Conservation (phyloP, 1,140 invertebrate genomes). For the Neoseiulus cucumeris region DNA sequence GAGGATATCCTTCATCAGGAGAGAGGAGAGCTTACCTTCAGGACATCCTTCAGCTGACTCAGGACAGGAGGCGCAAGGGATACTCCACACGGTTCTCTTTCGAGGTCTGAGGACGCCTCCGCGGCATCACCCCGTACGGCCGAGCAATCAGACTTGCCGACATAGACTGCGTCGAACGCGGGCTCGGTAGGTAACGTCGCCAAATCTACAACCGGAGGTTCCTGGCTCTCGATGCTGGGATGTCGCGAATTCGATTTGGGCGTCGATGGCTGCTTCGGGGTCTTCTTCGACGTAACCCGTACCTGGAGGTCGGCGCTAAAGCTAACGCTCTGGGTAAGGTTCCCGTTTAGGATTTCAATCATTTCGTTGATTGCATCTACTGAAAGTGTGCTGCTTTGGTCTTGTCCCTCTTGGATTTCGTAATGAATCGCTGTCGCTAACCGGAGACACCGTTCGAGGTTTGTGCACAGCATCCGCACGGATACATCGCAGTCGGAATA, state of each 20-base stretch:
- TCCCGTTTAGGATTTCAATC: slow-evolving; percentile 7
- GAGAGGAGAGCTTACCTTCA: not conserved
- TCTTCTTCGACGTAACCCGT: not conserved
- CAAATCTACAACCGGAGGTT: not conserved
- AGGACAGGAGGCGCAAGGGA: not conserved
- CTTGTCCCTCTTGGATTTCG: slow-evolving; percentile 7
- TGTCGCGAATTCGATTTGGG: not conserved
- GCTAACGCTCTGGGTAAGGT: slow-evolving; percentile 9
- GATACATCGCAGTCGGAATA: slow-evolving; percentile 5
- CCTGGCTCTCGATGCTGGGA: not conserved
- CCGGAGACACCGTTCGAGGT: slow-evolving; percentile 4
- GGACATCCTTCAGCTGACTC: slow-evolving; percentile 1
- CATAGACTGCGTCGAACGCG: not conserved
- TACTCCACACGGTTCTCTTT: not conserved
- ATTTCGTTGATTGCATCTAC: not conserved
- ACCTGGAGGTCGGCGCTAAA: slow-evolving; percentile 3
- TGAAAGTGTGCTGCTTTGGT: not conserved
- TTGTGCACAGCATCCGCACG: slow-evolving; percentile 7
- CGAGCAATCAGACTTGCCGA: not conserved
- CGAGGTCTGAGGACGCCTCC: not conserved
- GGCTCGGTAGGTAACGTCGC: not conserved
- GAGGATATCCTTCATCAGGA: no score
- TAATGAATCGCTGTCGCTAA: slow-evolving; percentile 1
- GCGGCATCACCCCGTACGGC: not conserved
- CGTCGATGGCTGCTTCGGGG: not conserved